Percentiles rank a stretch among this genome's conserved stretches.
Evolutionary conservation across 2,113 vertebrate species (phyloP).

Genomic region (Nycticryphes semicollaris): DNA sequence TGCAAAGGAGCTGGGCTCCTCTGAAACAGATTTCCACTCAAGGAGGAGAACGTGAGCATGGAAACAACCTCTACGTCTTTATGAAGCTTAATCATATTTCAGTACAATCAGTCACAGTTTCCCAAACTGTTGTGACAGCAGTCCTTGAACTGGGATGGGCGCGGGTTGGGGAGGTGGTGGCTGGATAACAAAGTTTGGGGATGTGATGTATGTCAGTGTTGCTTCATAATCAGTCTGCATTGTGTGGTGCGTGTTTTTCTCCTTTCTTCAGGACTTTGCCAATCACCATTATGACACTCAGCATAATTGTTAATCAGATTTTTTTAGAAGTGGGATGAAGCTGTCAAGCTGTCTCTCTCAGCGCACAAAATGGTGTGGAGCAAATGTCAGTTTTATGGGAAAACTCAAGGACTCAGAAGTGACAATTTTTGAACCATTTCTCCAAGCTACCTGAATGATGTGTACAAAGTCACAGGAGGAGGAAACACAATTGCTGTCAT

Average conservation of each 20-base stretch:
- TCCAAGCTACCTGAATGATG: background rate
- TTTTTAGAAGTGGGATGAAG: background rate
- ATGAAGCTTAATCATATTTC: background rate
- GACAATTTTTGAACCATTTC: background rate
- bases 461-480: background rate
- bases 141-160: background rate
- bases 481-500: background rate
- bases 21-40: background rate
- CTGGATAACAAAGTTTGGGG: background rate
- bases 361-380: background rate
- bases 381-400: background rate
- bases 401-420: background rate
- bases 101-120: background rate
- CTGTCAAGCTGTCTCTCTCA: background rate
- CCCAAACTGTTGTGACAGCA: background rate
- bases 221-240: constrained; percentile 6
- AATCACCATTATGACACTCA: background rate
- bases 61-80: background rate
- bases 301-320: constrained; percentile 18
- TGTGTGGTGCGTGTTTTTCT: background rate
- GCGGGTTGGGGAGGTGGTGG: fast-evolving
- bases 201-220: background rate
- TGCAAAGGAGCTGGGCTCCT: background rate
- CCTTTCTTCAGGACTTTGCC: background rate
- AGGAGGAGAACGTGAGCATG: background rate